phyloP scores from a whole-genome alignment of 2,797 vertebrate genomes.

The Botia almorhae region DNA sequence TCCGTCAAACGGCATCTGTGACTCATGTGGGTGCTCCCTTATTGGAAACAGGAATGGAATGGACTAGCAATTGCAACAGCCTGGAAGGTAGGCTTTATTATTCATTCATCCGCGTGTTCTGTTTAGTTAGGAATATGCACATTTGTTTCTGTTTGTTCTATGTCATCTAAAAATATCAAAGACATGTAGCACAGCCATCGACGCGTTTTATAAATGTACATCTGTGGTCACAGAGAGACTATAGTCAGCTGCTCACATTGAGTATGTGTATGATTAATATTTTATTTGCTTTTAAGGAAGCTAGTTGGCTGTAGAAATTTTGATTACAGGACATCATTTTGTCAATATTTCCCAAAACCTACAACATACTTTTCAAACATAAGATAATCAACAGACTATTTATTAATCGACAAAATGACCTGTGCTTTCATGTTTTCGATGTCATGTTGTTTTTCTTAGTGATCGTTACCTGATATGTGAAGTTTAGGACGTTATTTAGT shows the following conservation, averaged over 20 bases:
- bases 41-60: slow-evolving; percentile 65
- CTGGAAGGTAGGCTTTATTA: slow-evolving; percentile 68
- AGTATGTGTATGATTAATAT: slow-evolving; percentile 60
- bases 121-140: not conserved
- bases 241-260: slow-evolving; percentile 42
- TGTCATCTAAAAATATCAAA: not conserved
- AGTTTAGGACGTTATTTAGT: not conserved
- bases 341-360: slow-evolving; percentile 2
- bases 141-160: not conserved
- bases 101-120: slow-evolving; percentile 11
- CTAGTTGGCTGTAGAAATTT: not conserved
- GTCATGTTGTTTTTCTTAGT: not conserved
- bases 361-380: not conserved
- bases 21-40: slow-evolving; percentile 69
- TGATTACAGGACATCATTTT: not conserved
- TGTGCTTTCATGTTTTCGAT: not conserved
- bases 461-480: not conserved
- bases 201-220: not conserved
- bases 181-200: not conserved
- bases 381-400: not conserved
- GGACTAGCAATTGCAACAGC: slow-evolving; percentile 58
- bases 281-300: slow-evolving; percentile 53
- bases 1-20: slow-evolving; percentile 59
- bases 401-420: not conserved
- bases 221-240: not conserved